phyloP scores from a whole-genome alignment of 2,888 invertebrate species.

The Eucera pruinosa region DNA sequence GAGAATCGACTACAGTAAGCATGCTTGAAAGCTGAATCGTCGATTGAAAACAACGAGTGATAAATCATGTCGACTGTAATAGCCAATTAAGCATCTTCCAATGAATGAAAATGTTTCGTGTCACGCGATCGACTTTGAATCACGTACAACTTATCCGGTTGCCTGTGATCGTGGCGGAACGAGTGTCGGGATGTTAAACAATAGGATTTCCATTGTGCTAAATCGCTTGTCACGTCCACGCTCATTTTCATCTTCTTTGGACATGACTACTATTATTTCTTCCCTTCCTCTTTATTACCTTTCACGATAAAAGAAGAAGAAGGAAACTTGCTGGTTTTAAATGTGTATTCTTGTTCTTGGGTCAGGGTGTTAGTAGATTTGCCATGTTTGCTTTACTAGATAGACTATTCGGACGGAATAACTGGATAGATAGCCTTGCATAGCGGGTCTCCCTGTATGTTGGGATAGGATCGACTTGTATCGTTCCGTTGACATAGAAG shows the following conservation, averaged over 20 bases:
- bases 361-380: no score
- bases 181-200: constrained; percentile 13
- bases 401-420: constrained; percentile 2
- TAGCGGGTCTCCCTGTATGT: no score
- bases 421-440: neutral
- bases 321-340: no score
- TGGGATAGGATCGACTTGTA: neutral
- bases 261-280: no score
- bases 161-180: constrained; percentile 42
- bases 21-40: neutral
- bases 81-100: constrained; percentile 32
- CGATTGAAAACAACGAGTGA: constrained; percentile 2
- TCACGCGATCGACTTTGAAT: constrained; percentile 55
- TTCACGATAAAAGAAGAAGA: no score
- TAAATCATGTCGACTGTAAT: constrained; percentile 43
- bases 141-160: constrained; percentile 44
- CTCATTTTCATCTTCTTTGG: constrained; percentile 11
- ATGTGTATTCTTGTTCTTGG: no score
- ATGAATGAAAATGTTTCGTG: constrained; percentile 49
- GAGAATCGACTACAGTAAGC: neutral
- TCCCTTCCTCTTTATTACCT: no score
- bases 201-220: constrained; percentile 54
- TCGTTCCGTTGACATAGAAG: constrained; percentile 10
- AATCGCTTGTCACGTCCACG: constrained; percentile 12
- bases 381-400: neutral